Percentiles rank a stretch among this genome's conserved stretches.
Conservation (phyloP, 2,888 invertebrate genomes). For the Clepsis dumicolana region DNA sequence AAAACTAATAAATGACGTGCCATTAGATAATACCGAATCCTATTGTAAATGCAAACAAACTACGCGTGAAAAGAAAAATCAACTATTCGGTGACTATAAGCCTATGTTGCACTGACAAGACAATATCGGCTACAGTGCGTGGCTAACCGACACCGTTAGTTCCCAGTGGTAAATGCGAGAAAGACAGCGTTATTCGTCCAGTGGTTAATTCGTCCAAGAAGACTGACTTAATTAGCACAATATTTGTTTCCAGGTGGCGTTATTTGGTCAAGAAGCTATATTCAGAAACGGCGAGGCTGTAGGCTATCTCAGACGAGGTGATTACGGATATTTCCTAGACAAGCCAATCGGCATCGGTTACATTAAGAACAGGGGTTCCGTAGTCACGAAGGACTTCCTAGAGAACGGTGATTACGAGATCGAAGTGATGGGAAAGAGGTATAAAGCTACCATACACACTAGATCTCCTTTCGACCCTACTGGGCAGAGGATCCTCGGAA, state of each 20-base stretch:
- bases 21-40: too few species aligned
- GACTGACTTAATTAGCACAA: too few species aligned
- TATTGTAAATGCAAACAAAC: too few species aligned
- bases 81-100: too few species aligned
- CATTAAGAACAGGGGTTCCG: slow-evolving; percentile 84
- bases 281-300: slow-evolving; percentile 91
- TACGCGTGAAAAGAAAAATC: too few species aligned
- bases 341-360: slow-evolving; percentile 87
- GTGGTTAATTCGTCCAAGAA: too few species aligned
- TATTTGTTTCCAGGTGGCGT: slow-evolving; percentile 82
- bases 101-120: too few species aligned
- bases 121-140: too few species aligned
- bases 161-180: too few species aligned
- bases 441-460: slow-evolving; percentile 89
- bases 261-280: slow-evolving; percentile 95
- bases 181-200: too few species aligned
- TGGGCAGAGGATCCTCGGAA: slow-evolving; percentile 90
- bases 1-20: too few species aligned
- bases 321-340: slow-evolving; percentile 88
- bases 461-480: slow-evolving; percentile 94
- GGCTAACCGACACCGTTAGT: too few species aligned
- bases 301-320: slow-evolving; percentile 93
- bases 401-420: slow-evolving; percentile 91
- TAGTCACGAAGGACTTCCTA: slow-evolving; percentile 89
- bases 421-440: slow-evolving; percentile 91